phyloP scores from a whole-genome alignment of 2,113 vertebrate species.

The Dendrocopos noguchii region DNA sequence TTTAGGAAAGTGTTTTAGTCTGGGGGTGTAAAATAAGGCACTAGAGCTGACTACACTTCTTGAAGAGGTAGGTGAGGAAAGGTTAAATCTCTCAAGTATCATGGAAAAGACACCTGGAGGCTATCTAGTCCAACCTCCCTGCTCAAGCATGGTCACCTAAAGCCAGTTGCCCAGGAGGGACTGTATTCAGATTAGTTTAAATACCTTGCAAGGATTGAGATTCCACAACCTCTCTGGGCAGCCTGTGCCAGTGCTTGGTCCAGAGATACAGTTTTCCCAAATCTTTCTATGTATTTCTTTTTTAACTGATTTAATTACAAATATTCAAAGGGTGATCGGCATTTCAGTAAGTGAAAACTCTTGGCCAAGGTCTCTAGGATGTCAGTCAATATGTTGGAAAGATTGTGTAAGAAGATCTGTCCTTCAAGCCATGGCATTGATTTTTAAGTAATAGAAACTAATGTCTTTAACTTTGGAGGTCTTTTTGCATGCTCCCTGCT shows the following conservation, averaged over 20 bases:
- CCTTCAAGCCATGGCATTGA: neutral
- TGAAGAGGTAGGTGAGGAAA: neutral
- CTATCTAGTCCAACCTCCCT: neutral
- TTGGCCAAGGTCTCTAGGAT: neutral
- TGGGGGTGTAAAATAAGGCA: neutral
- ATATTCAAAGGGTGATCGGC: neutral
- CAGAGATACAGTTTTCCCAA: neutral
- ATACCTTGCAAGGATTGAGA: neutral
- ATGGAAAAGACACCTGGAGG: neutral
- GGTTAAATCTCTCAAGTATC: neutral
- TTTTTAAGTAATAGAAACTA: neutral
- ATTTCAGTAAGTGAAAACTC: neutral
- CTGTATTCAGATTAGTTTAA: neutral
- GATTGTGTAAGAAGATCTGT: neutral
- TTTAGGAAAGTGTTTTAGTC: neutral
- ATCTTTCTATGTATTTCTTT: neutral
- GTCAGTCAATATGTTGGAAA: neutral
- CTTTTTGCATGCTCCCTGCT: neutral
- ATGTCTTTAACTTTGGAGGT: neutral
- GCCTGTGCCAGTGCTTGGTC: neutral
- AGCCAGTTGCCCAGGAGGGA: neutral
- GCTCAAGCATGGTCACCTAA: neutral
- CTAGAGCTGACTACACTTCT: neutral
- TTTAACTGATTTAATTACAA: neutral
- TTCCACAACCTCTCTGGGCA: neutral